These are phyloP conservation scores for Acrocyrtus sp. DNA, from an alignment of 2,888 invertebrate genomes.

Conservation along the genomic window DNA sequence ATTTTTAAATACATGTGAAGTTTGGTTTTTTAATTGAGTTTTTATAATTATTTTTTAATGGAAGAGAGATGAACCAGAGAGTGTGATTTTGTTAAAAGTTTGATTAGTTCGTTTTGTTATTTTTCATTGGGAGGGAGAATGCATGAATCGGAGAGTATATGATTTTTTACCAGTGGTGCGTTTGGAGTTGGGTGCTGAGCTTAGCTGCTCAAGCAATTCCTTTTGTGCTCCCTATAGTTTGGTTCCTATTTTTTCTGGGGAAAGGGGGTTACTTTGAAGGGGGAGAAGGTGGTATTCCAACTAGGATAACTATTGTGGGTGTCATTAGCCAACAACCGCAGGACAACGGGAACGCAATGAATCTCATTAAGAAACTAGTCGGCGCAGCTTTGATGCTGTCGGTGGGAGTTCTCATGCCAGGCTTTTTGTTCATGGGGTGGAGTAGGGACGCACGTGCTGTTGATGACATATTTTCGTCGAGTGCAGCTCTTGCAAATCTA, in stretches of 20 bases:
- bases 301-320: neutral
- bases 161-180: neutral
- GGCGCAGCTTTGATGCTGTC: conserved; percentile 48
- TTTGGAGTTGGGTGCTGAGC: neutral
- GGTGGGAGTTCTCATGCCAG: conserved; percentile 56
- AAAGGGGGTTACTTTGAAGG: neutral
- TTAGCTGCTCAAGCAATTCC: neutral
- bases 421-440: conserved; percentile 57
- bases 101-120: too few species aligned
- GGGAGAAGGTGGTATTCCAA: neutral
- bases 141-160: too few species aligned
- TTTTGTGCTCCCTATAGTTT: neutral
- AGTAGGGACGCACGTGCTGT: conserved; percentile 47
- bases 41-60: too few species aligned
- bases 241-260: neutral
- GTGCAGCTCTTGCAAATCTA: conserved; percentile 36
- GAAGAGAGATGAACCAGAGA: too few species aligned
- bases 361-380: conserved; percentile 29
- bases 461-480: conserved; percentile 35
- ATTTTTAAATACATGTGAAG: too few species aligned
- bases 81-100: too few species aligned
- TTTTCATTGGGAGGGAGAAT: too few species aligned
- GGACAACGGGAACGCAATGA: too few species aligned
- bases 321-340: neutral
- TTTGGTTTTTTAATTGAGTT: too few species aligned